phyloP scores from a whole-genome alignment of 2,797 vertebrate genomes.

The Poeciliopsis turneri region DNA sequence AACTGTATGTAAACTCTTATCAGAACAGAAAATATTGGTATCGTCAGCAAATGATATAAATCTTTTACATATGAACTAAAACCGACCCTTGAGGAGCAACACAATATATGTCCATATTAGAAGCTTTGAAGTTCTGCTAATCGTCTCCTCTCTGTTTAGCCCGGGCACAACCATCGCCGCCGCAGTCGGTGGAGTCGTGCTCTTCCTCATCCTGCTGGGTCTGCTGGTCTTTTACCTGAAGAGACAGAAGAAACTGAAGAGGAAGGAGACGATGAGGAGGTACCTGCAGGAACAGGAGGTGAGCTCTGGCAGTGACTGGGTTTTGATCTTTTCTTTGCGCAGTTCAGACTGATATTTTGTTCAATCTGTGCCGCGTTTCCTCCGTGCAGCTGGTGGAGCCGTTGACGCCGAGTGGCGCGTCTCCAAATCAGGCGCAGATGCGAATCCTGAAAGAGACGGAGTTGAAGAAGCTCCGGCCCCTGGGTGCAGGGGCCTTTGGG shows the following conservation, averaged over 20 bases:
- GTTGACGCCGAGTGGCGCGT: slow-evolving; percentile 91
- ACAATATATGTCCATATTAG: no score
- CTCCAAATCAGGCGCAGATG: slow-evolving; percentile 98
- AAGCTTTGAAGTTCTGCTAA: background rate
- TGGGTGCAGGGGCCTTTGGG: slow-evolving; percentile 95
- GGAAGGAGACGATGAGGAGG: slow-evolving; percentile 89
- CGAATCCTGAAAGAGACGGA: slow-evolving; percentile 97
- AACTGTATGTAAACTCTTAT: no score
- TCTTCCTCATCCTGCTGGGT: slow-evolving; percentile 84
- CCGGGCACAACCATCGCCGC: slow-evolving; percentile 89
- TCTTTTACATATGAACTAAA: no score
- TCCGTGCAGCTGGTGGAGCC: slow-evolving; percentile 90
- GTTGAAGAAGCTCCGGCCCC: slow-evolving; percentile 91
- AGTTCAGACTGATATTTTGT: background rate
- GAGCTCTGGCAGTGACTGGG: background rate
- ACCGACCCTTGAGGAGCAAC: no score
- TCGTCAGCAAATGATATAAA: no score
- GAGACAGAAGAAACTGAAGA: slow-evolving; percentile 87
- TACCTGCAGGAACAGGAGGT: slow-evolving; percentile 95
- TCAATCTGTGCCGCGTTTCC: slow-evolving; percentile 1
- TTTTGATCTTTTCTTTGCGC: background rate
- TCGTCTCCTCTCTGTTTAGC: slow-evolving; percentile 69
- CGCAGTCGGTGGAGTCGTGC: slow-evolving; percentile 87
- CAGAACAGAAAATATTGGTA: no score
- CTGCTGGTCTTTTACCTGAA: slow-evolving; percentile 85